Evolutionary conservation across 2,888 invertebrate genomes (phyloP).

Genomic region (Lottia gigantea): DNA sequence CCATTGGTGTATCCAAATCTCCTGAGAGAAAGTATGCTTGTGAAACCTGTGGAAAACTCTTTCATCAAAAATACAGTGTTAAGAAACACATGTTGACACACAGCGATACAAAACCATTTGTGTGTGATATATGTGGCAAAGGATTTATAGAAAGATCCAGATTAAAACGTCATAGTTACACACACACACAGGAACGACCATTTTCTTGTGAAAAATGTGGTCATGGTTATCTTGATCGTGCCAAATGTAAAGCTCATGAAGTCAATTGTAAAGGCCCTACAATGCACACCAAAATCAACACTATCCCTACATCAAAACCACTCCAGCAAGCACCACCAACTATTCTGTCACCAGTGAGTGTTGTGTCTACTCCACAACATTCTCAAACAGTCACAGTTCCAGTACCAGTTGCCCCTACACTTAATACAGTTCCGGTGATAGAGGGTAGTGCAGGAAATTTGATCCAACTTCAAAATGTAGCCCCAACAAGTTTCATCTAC

Average conservation of each 20-base stretch:
- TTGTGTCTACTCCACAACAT: neutral
- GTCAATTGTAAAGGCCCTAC: neutral
- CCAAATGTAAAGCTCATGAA: constrained; percentile 8
- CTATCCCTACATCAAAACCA: constrained; percentile 4
- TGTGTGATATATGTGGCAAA: constrained; percentile 3
- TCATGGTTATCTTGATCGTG: neutral
- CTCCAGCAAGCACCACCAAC: neutral
- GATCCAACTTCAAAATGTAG: constrained; percentile 1
- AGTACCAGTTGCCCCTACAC: neutral
- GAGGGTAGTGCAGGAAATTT: neutral
- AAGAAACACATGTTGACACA: constrained; percentile 6
- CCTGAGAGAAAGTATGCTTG: neutral
- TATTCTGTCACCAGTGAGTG: neutral
- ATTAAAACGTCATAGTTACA: constrained; percentile 9
- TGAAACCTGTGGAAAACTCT: constrained; percentile 1
- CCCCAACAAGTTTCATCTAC: constrained; percentile 1
- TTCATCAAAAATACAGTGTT: constrained; percentile 1
- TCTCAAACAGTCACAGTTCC: neutral
- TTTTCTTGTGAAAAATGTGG: constrained; percentile 6
- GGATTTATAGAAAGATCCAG: constrained; percentile 5
- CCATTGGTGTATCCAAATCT: neutral
- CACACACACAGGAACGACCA: constrained; percentile 1
- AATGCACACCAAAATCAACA: constrained; percentile 5
- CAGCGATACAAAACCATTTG: constrained; percentile 8
- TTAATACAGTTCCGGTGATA: neutral